Evolutionary conservation across 2,888 invertebrate species (phyloP).

Genomic region (Chorisops tibialis): DNA sequence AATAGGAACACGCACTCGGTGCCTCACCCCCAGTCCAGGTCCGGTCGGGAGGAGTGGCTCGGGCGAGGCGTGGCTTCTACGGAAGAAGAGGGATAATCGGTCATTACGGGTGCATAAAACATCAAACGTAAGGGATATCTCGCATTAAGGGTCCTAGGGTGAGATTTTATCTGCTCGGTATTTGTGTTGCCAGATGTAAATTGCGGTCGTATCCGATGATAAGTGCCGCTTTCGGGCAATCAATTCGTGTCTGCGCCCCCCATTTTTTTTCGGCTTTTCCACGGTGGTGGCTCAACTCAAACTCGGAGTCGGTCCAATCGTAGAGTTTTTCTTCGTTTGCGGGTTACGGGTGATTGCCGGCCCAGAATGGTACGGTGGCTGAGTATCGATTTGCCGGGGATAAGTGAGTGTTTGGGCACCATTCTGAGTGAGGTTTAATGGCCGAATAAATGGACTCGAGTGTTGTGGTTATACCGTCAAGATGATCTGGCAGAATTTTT

Average conservation of each 20-base stretch:
- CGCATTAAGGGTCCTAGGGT: constrained; percentile 21
- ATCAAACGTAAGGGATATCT: constrained; percentile 31
- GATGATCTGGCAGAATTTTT: not conserved
- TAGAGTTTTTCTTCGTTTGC: constrained; percentile 6
- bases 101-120: constrained; percentile 32
- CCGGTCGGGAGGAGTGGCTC: not conserved
- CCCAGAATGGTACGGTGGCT: constrained; percentile 7
- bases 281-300: no score
- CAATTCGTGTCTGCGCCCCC: constrained; percentile 28
- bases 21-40: constrained; percentile 1
- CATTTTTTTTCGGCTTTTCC: no score
- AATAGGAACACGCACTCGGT: constrained; percentile 15
- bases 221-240: constrained; percentile 32
- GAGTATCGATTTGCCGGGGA: constrained; percentile 18
- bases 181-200: constrained; percentile 35
- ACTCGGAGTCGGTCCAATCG: constrained; percentile 3
- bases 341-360: constrained; percentile 9
- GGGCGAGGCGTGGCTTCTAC: constrained; percentile 22
- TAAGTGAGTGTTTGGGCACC: constrained; percentile 17
- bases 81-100: constrained; percentile 30
- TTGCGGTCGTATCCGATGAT: constrained; percentile 32
- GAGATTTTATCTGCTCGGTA: constrained; percentile 23
- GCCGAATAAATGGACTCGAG: constrained; percentile 25
- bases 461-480: constrained; percentile 14
- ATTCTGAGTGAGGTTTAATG: constrained; percentile 23